Conservation (phyloP, 2,797 vertebrate genomes). For the Galagoides demidoff region DNA sequence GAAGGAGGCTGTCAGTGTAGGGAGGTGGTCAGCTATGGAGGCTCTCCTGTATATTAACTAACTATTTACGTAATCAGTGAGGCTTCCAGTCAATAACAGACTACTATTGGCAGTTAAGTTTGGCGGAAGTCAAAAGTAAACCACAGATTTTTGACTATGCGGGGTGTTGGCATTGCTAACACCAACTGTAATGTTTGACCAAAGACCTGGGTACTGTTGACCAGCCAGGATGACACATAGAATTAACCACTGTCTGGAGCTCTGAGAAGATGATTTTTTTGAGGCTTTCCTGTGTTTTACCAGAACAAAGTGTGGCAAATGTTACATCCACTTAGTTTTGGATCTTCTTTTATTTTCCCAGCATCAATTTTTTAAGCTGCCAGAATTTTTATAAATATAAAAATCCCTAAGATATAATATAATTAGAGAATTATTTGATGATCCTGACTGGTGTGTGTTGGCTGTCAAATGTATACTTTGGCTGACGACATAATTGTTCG, state of each 20-base stretch:
- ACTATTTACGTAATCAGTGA: neutral
- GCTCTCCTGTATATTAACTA: neutral
- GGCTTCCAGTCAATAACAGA: neutral
- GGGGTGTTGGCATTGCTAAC: too few species aligned
- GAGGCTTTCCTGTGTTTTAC: neutral
- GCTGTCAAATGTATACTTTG: neutral
- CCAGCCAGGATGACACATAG: neutral
- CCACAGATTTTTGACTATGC: neutral
- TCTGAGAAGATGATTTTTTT: neutral
- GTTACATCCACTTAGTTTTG: neutral
- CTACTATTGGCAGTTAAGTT: neutral
- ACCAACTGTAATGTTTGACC: neutral
- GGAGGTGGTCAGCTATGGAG: too few species aligned
- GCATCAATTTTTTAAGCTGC: neutral
- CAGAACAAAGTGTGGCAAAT: neutral
- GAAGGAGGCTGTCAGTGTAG: too few species aligned
- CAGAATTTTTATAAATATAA: conserved; percentile 1
- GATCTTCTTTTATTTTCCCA: neutral
- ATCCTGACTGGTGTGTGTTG: neutral
- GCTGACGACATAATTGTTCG: neutral
- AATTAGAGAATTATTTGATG: neutral
- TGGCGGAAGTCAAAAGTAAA: neutral
- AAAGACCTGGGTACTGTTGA: neutral
- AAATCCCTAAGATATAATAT: neutral
- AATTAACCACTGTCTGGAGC: neutral